Conservation (phyloP, 2,888 invertebrate genomes). For the Seira sanloemensis region DNA sequence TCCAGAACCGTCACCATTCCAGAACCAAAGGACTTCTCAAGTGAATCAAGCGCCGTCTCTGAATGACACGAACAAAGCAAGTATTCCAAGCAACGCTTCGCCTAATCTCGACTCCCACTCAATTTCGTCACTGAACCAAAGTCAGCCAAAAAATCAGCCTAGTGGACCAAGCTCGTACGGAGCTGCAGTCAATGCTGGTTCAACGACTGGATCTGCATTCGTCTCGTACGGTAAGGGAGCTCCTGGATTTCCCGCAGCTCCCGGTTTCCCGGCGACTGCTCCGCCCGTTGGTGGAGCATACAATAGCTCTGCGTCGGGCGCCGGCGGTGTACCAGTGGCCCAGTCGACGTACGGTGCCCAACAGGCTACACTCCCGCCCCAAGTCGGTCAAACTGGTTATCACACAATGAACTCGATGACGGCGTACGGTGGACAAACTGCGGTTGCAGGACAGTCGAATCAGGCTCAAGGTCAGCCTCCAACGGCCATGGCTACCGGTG, state of each 20-base stretch:
- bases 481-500: conserved; percentile 50
- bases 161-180: conserved; percentile 67
- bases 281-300: conserved; percentile 52
- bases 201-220: conserved; percentile 71
- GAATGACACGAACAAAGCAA: conserved; percentile 42
- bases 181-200: conserved; percentile 63
- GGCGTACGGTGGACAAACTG: conserved; percentile 64
- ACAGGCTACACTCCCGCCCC: conserved; percentile 58
- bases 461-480: conserved; percentile 60
- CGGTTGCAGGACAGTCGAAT: conserved; percentile 65
- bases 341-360: conserved; percentile 62
- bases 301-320: conserved; percentile 54
- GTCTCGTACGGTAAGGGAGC: conserved; percentile 71
- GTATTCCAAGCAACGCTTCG: conserved; percentile 53
- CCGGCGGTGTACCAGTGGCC: conserved; percentile 45
- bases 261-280: conserved; percentile 69
- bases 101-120: conserved; percentile 61
- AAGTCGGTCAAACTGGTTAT: conserved; percentile 62
- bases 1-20: conserved; percentile 71
- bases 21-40: conserved; percentile 69
- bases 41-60: conserved; percentile 44
- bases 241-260: conserved; percentile 71
- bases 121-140: conserved; percentile 61
- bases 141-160: conserved; percentile 66
- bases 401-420: conserved; percentile 64